Evolutionary conservation across 2,888 invertebrate species (phyloP), one percentile per base, ranked within the genome.

Genomic region (Pyrrhosoma nymphula): DNA sequence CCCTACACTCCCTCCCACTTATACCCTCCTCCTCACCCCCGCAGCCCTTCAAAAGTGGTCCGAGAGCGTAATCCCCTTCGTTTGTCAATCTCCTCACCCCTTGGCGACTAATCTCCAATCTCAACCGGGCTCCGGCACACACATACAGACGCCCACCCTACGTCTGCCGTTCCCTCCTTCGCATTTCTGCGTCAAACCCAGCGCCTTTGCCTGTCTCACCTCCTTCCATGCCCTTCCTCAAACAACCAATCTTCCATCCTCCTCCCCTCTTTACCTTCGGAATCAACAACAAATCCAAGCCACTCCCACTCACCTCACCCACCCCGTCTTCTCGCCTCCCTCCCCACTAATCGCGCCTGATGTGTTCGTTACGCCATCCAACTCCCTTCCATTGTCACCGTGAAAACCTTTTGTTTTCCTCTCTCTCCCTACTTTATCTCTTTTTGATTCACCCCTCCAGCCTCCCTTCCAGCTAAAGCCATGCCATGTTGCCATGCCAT

Each of bases 251-350:
- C 90, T 47, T 47, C 93, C 93, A 0, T 30, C 23, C 35, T 63
- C 47, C 47, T 39, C 39, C 0, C 39, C 69, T 47, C 93, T 93
- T 69, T 69, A 93, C 93, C 93, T 93, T 93, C 93, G 93, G 93
- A 93, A 93, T 69, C 47, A 75, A 69, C 93, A 55, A 93, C 93
- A 69, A 93, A 93, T 93, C 93, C 93, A 47, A 47, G 93, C 47
- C 93, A 39, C 39, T 63, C 91, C 60, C 69, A 69, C 69, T 39
- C 35, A 91, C 35, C 47, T 26, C 69, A 16, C 69, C 75, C 16
- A 10, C 14, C 35, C 35, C 35, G 12, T 75, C 55, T 30, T 14
- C 63, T 35, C n/a, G 39, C 91, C 35, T 35, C 63, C 91, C n/a
- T 55, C 63, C 69, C 63, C 82, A 35, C 82, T 93, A 93, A 93